Evolutionary conservation across 2,888 invertebrate species (phyloP).

Genomic region (Ormia ochracea): DNA sequence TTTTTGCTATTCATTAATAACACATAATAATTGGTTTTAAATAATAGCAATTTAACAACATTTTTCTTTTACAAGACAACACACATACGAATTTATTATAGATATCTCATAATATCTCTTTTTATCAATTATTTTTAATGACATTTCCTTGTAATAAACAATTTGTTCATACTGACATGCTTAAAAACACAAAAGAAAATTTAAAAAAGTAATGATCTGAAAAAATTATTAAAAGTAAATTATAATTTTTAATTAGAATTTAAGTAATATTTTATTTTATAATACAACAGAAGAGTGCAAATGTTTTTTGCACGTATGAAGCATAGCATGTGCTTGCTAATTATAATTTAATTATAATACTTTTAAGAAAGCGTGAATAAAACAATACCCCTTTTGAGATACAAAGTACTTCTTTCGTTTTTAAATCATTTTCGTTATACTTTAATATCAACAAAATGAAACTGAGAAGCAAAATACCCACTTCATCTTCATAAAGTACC

Average conservation of each 20-base stretch:
- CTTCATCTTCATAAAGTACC: too few species aligned
- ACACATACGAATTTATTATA: not conserved
- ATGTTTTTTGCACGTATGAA: conserved; percentile 51
- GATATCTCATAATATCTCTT: not conserved
- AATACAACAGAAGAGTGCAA: conserved; percentile 20
- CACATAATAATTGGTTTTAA: conserved; percentile 46
- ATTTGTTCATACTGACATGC: conserved; percentile 13
- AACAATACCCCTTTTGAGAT: conserved; percentile 66
- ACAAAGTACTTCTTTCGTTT: conserved; percentile 50
- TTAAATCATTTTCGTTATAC: not conserved
- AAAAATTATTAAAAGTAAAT: conserved; percentile 40
- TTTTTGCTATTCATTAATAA: conserved; percentile 1
- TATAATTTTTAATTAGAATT: conserved; percentile 43
- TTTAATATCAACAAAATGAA: too few species aligned
- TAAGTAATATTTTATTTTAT: conserved; percentile 43
- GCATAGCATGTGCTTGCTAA: conserved; percentile 45
- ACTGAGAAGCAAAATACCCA: too few species aligned
- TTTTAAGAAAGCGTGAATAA: conserved; percentile 52
- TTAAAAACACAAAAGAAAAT: not conserved
- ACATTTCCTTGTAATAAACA: conserved; percentile 26
- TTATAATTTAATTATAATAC: conserved; percentile 50
- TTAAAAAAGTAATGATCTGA: conserved; percentile 7
- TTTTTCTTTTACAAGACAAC: conserved; percentile 10
- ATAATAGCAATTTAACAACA: conserved; percentile 35
- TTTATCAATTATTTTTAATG: conserved; percentile 5